These are phyloP conservation scores for Seriola rivoliana DNA, from an alignment of 2,113 vertebrate species.

Conservation along the genomic window DNA sequence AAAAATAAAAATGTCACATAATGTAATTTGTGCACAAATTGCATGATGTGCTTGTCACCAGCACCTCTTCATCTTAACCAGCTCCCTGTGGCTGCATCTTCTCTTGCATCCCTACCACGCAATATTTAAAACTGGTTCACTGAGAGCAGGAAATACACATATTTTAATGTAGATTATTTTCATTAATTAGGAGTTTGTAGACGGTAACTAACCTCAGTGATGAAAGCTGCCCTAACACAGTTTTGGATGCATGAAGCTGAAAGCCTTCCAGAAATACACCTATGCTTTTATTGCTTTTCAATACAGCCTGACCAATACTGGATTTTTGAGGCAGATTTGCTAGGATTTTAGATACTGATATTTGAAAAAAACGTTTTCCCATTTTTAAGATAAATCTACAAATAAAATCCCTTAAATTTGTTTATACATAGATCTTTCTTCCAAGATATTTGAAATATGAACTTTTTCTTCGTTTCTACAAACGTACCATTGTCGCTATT, in stretches of 20 bases:
- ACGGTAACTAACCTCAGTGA: background rate
- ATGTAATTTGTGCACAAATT: no score
- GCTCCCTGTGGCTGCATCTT: background rate
- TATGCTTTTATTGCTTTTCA: background rate
- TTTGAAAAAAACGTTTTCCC: no score
- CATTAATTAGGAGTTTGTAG: no score
- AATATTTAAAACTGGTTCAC: background rate
- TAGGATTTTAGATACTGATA: background rate
- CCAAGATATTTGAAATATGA: no score
- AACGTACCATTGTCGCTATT: no score
- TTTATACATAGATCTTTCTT: no score
- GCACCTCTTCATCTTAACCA: background rate
- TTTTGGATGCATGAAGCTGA: no score
- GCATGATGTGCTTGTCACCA: background rate
- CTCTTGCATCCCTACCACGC: background rate
- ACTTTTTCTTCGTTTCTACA: no score
- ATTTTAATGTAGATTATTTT: background rate
- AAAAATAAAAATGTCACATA: constrained; percentile 26
- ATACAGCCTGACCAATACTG: background rate
- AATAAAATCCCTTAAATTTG: no score
- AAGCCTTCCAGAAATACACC: background rate
- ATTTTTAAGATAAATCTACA: no score
- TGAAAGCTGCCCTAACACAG: background rate
- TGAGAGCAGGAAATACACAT: background rate
- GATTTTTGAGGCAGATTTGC: background rate